These are phyloP conservation scores for Phrynosoma platyrhinos DNA, from an alignment of 2,113 vertebrate genomes.

Conservation along the genomic window DNA sequence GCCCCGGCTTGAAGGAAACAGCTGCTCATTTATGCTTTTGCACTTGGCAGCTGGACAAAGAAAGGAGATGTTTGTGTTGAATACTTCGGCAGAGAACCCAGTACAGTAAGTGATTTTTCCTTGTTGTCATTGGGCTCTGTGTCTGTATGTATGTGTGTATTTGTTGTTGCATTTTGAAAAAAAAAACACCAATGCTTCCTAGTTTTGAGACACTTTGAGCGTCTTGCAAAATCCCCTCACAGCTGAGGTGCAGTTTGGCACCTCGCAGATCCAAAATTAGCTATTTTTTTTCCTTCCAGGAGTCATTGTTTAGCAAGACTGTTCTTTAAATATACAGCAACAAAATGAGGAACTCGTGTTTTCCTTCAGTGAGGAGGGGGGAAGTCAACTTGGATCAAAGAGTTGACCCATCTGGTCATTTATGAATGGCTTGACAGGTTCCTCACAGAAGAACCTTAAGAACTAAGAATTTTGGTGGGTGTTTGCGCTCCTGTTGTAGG, in stretches of 20 bases:
- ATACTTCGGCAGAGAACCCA: slow-evolving; percentile 65
- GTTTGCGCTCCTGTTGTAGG: background rate
- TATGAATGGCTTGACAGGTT: background rate
- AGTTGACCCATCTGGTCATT: background rate
- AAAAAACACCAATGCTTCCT: slow-evolving; percentile 36
- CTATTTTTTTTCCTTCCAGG: slow-evolving; percentile 32
- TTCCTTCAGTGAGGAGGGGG: background rate
- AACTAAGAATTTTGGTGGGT: background rate
- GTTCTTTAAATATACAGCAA: slow-evolving; percentile 21
- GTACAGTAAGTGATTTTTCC: slow-evolving; percentile 79
- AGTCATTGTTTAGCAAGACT: slow-evolving; percentile 14
- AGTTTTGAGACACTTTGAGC: slow-evolving; percentile 53
- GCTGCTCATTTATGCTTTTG: slow-evolving; percentile 79
- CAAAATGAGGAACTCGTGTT: background rate
- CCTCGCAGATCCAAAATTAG: slow-evolving; percentile 33
- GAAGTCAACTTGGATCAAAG: background rate
- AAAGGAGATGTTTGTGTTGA: slow-evolving; percentile 77
- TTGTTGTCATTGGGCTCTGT: slow-evolving; percentile 29
- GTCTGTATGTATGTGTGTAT: slow-evolving; percentile 8
- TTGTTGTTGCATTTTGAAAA: background rate
- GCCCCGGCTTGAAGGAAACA: slow-evolving; percentile 80
- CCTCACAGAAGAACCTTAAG: background rate
- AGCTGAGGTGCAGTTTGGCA: slow-evolving; percentile 38
- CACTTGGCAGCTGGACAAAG: slow-evolving; percentile 80
- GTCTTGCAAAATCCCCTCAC: slow-evolving; percentile 46